Conservation (phyloP, 2,113 vertebrate genomes). For the Lucifuga dentata region DNA sequence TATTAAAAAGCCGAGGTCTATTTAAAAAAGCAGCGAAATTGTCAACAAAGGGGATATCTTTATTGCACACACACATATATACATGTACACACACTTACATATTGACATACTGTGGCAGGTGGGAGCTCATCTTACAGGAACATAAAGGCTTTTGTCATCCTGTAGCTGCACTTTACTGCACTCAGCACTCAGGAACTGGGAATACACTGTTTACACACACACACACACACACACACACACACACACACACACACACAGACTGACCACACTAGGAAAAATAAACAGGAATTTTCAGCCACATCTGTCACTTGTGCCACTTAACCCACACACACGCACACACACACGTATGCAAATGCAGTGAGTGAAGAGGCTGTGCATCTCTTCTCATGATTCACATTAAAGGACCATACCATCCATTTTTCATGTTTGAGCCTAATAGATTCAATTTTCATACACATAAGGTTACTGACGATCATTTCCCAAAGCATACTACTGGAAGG, state of each 20-base stretch:
- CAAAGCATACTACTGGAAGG: no score
- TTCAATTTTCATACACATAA: no score
- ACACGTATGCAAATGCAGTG: neutral
- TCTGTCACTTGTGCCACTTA: conserved; percentile 59
- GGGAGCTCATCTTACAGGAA: conserved; percentile 67
- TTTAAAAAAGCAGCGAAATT: no score
- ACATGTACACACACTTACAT: conserved; percentile 8
- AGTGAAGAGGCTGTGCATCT: neutral
- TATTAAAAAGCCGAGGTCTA: no score
- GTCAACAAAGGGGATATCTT: no score
- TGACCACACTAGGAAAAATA: conserved; percentile 54
- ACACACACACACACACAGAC: conserved; percentile 10
- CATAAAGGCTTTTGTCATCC: conserved; percentile 71
- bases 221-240: conserved; percentile 13
- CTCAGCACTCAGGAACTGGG: conserved; percentile 41
- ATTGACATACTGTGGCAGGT: conserved; percentile 68
- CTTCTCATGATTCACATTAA: conserved; percentile 12
- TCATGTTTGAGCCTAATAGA: no score
- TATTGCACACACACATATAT: conserved; percentile 41
- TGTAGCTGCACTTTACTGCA: conserved; percentile 45
- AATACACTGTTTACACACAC: conserved; percentile 16
- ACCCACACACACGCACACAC: conserved; percentile 16
- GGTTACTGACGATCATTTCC: no score
- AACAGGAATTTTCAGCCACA: conserved; percentile 65
- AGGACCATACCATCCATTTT: no score